Evolutionary conservation across 2,797 vertebrate species (phyloP).

Genomic region (Hyperoplus lanceolatus): DNA sequence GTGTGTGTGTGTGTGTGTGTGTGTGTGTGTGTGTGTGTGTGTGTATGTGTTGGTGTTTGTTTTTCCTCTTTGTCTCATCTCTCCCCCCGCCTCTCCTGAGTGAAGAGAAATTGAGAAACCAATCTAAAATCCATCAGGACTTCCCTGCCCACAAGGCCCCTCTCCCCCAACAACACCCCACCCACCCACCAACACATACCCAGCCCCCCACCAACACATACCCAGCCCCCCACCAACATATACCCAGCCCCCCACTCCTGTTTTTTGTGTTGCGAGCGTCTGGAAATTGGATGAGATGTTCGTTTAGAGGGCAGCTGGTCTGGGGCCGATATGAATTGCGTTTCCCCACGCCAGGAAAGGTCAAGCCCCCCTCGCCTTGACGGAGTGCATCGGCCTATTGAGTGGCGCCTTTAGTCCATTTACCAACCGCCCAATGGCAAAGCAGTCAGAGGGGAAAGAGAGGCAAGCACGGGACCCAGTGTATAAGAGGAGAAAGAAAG

Average conservation of each 20-base stretch:
- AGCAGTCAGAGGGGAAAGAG: slow-evolving; percentile 60
- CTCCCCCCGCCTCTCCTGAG: slow-evolving; percentile 72
- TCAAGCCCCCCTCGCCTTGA: slow-evolving; percentile 87
- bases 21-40: slow-evolving; percentile 33
- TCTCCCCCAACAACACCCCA: slow-evolving; percentile 46
- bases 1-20: slow-evolving; percentile 29
- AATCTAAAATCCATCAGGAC: slow-evolving; percentile 90
- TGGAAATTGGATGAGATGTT: slow-evolving; percentile 87
- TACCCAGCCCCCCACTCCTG: slow-evolving; percentile 59
- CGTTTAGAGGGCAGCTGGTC: slow-evolving; percentile 85
- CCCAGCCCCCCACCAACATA: slow-evolving; percentile 55
- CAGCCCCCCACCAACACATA: slow-evolving; percentile 49
- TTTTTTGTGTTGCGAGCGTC: slow-evolving; percentile 82
- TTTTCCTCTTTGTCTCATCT: slow-evolving; percentile 84
- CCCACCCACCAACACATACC: slow-evolving; percentile 9
- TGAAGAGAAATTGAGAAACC: slow-evolving; percentile 88
- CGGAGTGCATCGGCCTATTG: slow-evolving; percentile 87
- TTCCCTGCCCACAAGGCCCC: slow-evolving; percentile 79
- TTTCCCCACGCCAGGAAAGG: slow-evolving; percentile 85
- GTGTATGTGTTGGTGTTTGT: slow-evolving; percentile 74
- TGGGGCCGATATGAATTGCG: slow-evolving; percentile 86
- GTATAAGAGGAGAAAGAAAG: slow-evolving; percentile 76
- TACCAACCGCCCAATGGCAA: slow-evolving; percentile 84
- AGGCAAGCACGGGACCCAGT: slow-evolving; percentile 65
- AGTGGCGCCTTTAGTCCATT: slow-evolving; percentile 87